Conservation (phyloP, 2,113 vertebrate genomes). For the Mirounga angustirostris region DNA sequence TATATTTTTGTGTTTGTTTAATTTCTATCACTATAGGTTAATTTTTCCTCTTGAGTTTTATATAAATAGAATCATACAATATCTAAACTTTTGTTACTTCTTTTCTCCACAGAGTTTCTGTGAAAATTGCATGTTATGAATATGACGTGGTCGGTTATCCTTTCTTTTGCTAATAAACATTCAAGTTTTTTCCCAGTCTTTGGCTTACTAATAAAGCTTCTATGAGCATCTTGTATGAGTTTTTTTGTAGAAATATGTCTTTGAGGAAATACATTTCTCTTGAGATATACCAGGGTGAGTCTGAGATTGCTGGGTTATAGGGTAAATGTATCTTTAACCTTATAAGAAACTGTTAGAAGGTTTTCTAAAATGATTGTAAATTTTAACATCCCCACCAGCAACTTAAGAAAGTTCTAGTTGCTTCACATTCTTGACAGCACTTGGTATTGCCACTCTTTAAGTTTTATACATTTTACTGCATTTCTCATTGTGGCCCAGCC, state of each 20-base stretch:
- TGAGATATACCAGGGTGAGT: neutral
- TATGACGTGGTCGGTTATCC: neutral
- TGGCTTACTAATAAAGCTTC: neutral
- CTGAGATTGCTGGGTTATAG: neutral
- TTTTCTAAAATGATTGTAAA: neutral
- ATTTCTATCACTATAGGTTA: neutral
- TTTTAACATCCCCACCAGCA: neutral
- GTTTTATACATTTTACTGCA: neutral
- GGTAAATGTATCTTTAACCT: neutral
- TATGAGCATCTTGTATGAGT: neutral
- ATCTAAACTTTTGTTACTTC: neutral
- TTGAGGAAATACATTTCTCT: neutral
- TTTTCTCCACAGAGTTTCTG: neutral
- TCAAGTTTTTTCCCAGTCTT: neutral
- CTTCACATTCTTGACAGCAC: neutral
- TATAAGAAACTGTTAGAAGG: neutral
- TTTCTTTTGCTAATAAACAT: neutral
- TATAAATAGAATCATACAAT: neutral
- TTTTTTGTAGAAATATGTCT: neutral
- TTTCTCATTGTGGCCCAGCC: neutral
- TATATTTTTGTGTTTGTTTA: neutral
- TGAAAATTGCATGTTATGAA: neutral
- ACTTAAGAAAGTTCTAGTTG: neutral
- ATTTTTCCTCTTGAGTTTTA: neutral
- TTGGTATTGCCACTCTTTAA: neutral